Evolutionary conservation across 1,140 invertebrate species (phyloP).

Genomic region (Drosophila lacteicornis): DNA sequence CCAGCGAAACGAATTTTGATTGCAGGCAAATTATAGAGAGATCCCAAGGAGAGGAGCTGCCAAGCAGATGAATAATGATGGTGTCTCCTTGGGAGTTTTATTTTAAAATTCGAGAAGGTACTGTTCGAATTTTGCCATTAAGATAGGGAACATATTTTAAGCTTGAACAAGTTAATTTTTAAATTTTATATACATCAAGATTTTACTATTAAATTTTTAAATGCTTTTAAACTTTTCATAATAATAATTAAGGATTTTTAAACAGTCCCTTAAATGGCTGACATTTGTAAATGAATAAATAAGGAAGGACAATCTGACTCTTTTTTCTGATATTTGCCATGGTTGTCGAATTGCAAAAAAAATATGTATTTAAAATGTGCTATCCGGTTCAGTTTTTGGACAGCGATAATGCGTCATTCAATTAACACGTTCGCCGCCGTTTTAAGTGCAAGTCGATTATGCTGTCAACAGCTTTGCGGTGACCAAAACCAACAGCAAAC

Average conservation of each 20-base stretch:
- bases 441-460: slow-evolving; percentile 74
- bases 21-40: slow-evolving; percentile 36
- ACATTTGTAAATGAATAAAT: background rate
- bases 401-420: slow-evolving; percentile 48
- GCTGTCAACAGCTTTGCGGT: slow-evolving; percentile 62
- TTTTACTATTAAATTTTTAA: background rate
- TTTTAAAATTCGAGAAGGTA: background rate
- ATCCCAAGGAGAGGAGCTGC: background rate
- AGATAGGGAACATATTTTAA: no score
- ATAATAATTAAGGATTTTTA: no score
- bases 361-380: slow-evolving; percentile 5
- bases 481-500: slow-evolving; percentile 24
- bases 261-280: background rate
- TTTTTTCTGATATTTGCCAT: slow-evolving; percentile 7
- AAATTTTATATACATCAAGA: no score
- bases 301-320: background rate
- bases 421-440: slow-evolving; percentile 58
- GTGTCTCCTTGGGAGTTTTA: background rate
- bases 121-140: no score
- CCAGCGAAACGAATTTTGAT: slow-evolving; percentile 64
- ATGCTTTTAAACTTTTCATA: background rate
- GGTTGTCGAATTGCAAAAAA: background rate
- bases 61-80: slow-evolving; percentile 40
- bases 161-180: no score
- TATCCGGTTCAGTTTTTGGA: slow-evolving; percentile 22